These are phyloP conservation scores for Stratiomys singularior DNA, from an alignment of 2,888 invertebrate genomes.

Conservation along the genomic window DNA sequence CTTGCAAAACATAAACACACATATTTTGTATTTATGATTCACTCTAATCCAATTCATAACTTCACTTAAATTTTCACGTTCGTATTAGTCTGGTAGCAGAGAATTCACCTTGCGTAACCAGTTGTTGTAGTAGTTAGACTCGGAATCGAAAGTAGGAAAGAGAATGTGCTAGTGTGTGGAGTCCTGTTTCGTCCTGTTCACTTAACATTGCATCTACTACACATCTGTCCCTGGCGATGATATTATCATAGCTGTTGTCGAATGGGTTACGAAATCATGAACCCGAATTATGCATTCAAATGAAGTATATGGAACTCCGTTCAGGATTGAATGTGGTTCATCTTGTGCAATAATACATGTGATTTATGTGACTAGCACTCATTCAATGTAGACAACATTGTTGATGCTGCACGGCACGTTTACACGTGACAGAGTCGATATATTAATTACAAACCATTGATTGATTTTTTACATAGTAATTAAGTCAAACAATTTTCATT, in stretches of 20 bases:
- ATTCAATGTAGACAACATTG: not conserved
- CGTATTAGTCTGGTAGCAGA: not conserved
- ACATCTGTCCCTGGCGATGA: constrained; percentile 12
- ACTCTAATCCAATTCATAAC: not conserved
- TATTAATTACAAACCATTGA: constrained; percentile 30
- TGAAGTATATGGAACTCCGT: not conserved
- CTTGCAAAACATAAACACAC: no score
- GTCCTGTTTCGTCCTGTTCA: not conserved
- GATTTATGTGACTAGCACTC: constrained; percentile 8
- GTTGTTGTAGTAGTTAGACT: not conserved
- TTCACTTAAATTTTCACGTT: not conserved
- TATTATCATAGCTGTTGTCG: constrained; percentile 18
- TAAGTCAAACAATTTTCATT: not conserved
- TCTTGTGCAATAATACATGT: constrained; percentile 13
- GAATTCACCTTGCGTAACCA: not conserved
- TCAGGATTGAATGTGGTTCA: constrained; percentile 6
- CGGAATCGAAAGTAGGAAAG: not conserved
- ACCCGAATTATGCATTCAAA: constrained; percentile 30
- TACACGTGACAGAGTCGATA: constrained; percentile 27
- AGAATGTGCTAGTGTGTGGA: not conserved
- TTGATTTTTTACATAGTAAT: constrained; percentile 19
- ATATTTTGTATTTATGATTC: not conserved
- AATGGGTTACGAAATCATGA: constrained; percentile 39
- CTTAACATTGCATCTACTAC: not conserved
- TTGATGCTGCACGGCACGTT: not conserved